Conservation (phyloP, 2,113 vertebrate genomes). For the Dicaeum eximium region DNA sequence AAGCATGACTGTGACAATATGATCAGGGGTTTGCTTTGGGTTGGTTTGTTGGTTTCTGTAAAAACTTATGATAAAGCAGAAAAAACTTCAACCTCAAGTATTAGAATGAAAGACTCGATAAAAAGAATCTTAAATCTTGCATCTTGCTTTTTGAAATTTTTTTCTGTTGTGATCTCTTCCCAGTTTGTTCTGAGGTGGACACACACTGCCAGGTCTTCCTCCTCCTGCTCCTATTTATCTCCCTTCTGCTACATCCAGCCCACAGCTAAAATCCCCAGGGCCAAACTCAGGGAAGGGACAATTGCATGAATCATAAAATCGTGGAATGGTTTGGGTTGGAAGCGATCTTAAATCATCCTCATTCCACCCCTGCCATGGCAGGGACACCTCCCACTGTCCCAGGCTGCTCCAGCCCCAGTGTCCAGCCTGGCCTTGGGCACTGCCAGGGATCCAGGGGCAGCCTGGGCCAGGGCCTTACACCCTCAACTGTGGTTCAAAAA, state of each 20-base stretch:
- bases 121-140: not conserved
- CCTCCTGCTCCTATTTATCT: not conserved
- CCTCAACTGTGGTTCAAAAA: not conserved
- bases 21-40: not conserved
- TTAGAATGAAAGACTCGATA: not conserved
- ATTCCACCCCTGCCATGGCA: not conserved
- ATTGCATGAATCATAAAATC: not conserved
- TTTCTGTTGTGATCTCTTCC: not conserved
- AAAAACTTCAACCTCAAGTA: not conserved
- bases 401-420: rapidly evolving
- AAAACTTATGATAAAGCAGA: not conserved
- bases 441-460: not conserved
- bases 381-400: not conserved
- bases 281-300: not conserved
- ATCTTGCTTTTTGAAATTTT: not conserved
- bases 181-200: not conserved
- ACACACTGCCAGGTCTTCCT: not conserved
- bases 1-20: not conserved
- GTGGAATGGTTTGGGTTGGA: not conserved
- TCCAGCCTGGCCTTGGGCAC: not conserved
- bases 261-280: not conserved
- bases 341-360: not conserved
- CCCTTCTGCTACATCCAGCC: not conserved
- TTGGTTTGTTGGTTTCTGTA: not conserved
- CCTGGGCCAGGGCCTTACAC: not conserved